Percentiles rank a stretch among this genome's conserved stretches.
Conservation (phyloP, 1,140 invertebrate genomes). For the Acromyrmex heyeri region DNA sequence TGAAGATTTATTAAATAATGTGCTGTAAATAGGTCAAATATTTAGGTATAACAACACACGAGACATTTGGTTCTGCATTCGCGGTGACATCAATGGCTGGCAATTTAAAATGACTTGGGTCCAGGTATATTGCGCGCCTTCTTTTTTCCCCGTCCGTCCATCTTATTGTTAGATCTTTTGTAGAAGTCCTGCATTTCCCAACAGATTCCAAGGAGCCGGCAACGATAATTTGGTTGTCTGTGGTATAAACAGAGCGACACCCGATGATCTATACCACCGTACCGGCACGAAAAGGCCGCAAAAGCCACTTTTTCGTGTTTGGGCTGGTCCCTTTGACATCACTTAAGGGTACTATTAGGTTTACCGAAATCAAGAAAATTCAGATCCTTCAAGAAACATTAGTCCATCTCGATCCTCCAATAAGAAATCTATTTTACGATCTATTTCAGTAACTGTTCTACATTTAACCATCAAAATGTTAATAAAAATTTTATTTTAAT, state of each 20-base stretch:
- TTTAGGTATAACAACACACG: conserved; percentile 7
- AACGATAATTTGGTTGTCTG: conserved; percentile 85
- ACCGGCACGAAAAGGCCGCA: conserved; percentile 83
- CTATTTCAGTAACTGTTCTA: background rate
- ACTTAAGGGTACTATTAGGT: background rate
- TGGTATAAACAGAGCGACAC: conserved; percentile 86
- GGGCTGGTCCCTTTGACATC: conserved; percentile 71
- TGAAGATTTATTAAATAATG: conserved; percentile 13
- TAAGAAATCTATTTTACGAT: background rate
- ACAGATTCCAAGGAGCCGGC: conserved; percentile 81
- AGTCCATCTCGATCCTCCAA: background rate
- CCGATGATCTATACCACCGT: conserved; percentile 83
- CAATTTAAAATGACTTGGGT: conserved; percentile 59
- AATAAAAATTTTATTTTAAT: conserved; percentile 4
- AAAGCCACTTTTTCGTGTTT: conserved; percentile 67
- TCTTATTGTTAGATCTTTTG: conserved; percentile 70
- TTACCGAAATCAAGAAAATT: background rate
- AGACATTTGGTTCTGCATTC: conserved; percentile 39
- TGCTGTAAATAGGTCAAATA: conserved; percentile 25
- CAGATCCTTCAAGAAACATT: background rate
- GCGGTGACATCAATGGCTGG: conserved; percentile 84
- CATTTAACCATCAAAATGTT: background rate
- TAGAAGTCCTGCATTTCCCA: conserved; percentile 79
- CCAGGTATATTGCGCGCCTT: conserved; percentile 71
- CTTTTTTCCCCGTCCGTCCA: conserved; percentile 39